Conservation (phyloP, 30 jellyfish, hydroid and myxozoan genomes). For the Aurelia coerulea region DNA sequence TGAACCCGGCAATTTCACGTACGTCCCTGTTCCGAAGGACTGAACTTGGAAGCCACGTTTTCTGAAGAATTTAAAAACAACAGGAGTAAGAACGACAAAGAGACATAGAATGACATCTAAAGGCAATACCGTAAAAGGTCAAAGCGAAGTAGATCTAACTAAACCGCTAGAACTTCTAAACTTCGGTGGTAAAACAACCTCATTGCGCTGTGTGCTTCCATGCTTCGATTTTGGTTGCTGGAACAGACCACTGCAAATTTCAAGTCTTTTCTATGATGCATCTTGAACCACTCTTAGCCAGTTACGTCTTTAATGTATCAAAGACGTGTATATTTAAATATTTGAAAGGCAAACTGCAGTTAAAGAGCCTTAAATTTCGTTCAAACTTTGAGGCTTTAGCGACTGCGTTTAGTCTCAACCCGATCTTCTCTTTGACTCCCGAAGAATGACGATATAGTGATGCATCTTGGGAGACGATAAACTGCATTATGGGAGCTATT, state of each 20-base stretch:
- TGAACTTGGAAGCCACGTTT: conserved; percentile 87
- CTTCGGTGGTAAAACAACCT: conserved; percentile 69
- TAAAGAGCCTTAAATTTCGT: no score
- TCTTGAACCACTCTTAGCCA: conserved; percentile 28
- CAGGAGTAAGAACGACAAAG: not conserved
- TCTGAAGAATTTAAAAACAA: conserved; percentile 61
- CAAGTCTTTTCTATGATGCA: conserved; percentile 84
- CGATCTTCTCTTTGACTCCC: no score
- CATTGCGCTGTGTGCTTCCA: conserved; percentile 99
- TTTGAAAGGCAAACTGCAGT: no score
- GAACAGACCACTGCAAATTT: conserved; percentile 96
- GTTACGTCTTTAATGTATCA: not conserved
- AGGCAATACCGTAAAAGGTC: not conserved
- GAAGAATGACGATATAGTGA: no score
- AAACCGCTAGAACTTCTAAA: not conserved
- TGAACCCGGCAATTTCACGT: conserved; percentile 95
- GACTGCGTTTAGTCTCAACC: no score
- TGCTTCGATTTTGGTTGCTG: conserved; percentile 97
- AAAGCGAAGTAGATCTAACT: not conserved
- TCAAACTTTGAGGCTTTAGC: no score
- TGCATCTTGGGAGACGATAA: no score
- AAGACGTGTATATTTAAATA: no score
- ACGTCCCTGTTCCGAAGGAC: conserved; percentile 93
- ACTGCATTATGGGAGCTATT: no score
- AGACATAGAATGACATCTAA: not conserved